phyloP scores from a whole-genome alignment of 2,113 vertebrate genomes.

The Perca flavescens region DNA sequence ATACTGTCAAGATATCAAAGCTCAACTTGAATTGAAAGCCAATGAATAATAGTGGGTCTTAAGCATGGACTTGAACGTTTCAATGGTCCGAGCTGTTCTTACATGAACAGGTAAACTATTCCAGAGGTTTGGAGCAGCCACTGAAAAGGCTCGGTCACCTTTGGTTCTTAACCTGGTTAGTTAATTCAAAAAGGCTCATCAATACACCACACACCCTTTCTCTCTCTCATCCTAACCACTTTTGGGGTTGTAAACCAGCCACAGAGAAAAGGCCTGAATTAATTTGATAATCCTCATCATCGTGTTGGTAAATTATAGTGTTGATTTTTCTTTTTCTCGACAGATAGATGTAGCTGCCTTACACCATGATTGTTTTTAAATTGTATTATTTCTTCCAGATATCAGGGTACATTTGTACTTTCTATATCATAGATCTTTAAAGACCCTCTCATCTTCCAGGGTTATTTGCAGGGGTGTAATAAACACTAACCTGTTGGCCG shows the following conservation, averaged over 20 bases:
- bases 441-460: slow-evolving; percentile 6
- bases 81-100: too few relatives aligned
- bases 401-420: not conserved
- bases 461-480: not conserved
- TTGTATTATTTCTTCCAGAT: not conserved
- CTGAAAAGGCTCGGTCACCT: too few relatives aligned
- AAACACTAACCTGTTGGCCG: not conserved
- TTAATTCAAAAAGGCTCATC: slow-evolving; percentile 45
- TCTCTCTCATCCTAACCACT: slow-evolving; percentile 14
- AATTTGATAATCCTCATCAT: slow-evolving; percentile 69
- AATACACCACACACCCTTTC: slow-evolving; percentile 11
- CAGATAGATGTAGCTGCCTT: not conserved
- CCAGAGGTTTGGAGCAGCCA: too few relatives aligned
- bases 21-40: too few relatives aligned
- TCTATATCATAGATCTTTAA: slow-evolving; percentile 4
- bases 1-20: too few relatives aligned
- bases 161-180: too few relatives aligned
- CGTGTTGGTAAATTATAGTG: slow-evolving; percentile 39
- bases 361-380: not conserved
- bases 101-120: too few relatives aligned
- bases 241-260: slow-evolving; percentile 45
- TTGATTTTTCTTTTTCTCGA: slow-evolving; percentile 21
- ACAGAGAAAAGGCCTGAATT: slow-evolving; percentile 50
- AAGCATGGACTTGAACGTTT: too few relatives aligned
- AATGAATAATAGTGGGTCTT: too few relatives aligned